Percentiles rank a stretch among this genome's conserved stretches.
Evolutionary conservation across 2,888 invertebrate species (phyloP).

Genomic region (Hyposoter dolosus): DNA sequence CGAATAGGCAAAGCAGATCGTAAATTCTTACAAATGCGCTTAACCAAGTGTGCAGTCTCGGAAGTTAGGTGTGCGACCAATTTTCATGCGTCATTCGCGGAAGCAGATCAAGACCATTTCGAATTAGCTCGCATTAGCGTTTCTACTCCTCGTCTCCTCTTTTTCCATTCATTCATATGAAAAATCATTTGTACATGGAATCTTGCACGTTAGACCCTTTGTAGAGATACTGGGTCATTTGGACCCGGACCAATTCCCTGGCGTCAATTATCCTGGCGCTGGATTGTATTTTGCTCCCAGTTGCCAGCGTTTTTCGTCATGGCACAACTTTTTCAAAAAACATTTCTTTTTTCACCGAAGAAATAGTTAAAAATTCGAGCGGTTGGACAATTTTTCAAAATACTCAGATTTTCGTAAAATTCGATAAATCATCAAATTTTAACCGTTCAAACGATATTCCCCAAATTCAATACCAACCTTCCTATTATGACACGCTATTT

Average conservation of each 20-base stretch:
- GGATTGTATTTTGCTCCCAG: not conserved
- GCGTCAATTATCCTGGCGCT: not conserved
- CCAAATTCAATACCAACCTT: no score
- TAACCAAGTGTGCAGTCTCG: slow-evolving; percentile 24
- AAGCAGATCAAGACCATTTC: slow-evolving; percentile 48
- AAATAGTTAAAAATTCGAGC: no score
- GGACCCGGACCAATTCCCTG: not conserved
- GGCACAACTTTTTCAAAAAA: no score
- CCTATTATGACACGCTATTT: no score
- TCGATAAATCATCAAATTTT: no score
- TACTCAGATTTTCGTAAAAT: no score
- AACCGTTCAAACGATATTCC: no score
- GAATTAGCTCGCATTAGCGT: slow-evolving; percentile 76
- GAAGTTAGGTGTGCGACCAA: not conserved
- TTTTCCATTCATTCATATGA: not conserved
- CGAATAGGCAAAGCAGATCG: slow-evolving; percentile 64
- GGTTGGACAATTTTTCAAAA: no score
- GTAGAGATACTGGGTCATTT: no score
- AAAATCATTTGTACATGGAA: not conserved
- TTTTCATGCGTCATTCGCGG: slow-evolving; percentile 27
- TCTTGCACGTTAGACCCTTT: not conserved
- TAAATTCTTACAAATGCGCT: slow-evolving; percentile 72
- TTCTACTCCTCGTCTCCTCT: slow-evolving; percentile 6
- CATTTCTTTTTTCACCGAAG: no score
- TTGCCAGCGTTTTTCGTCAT: not conserved